phyloP scores from a whole-genome alignment of 2,888 invertebrate genomes.

The Crocallis elinguaria region DNA sequence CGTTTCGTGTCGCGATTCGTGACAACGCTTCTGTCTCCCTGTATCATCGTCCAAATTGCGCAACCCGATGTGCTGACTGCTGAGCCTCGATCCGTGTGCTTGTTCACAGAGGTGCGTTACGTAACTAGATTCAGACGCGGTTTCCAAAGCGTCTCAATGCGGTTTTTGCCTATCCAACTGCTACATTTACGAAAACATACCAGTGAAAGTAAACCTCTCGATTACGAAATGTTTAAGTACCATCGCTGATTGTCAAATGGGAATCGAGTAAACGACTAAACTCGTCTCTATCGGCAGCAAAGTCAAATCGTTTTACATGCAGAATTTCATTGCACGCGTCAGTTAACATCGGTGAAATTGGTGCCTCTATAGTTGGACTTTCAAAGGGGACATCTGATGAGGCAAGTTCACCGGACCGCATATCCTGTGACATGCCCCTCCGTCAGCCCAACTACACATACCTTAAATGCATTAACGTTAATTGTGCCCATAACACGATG shows the following conservation, averaged over 20 bases:
- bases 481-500: constrained; percentile 37
- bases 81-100: constrained; percentile 54
- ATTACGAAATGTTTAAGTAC: constrained; percentile 54
- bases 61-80: constrained; percentile 65
- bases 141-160: constrained; percentile 62
- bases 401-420: constrained; percentile 69
- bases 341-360: constrained; percentile 73
- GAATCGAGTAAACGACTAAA: constrained; percentile 2
- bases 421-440: constrained; percentile 71
- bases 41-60: constrained; percentile 66
- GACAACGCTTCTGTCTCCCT: constrained; percentile 62
- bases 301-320: constrained; percentile 37
- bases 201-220: constrained; percentile 63
- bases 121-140: constrained; percentile 64
- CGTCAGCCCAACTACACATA: constrained; percentile 49
- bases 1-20: constrained; percentile 65
- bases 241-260: constrained; percentile 31
- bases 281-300: constrained; percentile 26
- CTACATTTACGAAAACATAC: constrained; percentile 53
- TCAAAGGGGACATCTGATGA: constrained; percentile 75
- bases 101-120: constrained; percentile 67
- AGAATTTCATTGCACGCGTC: constrained; percentile 62
- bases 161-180: constrained; percentile 57
- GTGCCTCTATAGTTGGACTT: constrained; percentile 63
- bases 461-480: constrained; percentile 52